These are phyloP conservation scores for Leptarthrus brevirostris DNA, from an alignment of 2,888 invertebrate species.

Conservation along the genomic window DNA sequence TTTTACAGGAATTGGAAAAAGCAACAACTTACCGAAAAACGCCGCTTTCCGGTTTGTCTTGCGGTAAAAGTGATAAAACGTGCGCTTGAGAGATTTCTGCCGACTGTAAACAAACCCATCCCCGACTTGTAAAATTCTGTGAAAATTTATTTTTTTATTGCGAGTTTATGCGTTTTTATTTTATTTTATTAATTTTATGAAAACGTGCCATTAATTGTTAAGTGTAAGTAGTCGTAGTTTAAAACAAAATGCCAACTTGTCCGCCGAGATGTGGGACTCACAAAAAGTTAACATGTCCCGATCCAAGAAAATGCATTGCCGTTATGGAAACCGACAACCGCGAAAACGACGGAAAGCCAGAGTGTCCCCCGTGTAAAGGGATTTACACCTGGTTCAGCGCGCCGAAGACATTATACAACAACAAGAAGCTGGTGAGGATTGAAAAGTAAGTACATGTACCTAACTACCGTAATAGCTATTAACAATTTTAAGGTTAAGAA, in stretches of 20 bases:
- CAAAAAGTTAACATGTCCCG: slow-evolving; percentile 16
- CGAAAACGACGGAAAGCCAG: slow-evolving; percentile 50
- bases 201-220: no score
- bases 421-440: slow-evolving; percentile 58
- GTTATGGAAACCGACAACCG: slow-evolving; percentile 56
- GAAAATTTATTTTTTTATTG: slow-evolving; percentile 16
- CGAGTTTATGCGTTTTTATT: not conserved
- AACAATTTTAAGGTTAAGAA: no score
- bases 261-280: slow-evolving; percentile 53
- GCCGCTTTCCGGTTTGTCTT: not conserved
- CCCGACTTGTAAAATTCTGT: not conserved
- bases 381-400: slow-evolving; percentile 67
- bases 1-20: not conserved
- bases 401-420: slow-evolving; percentile 62
- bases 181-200: no score
- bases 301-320: slow-evolving; percentile 42
- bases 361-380: slow-evolving; percentile 62
- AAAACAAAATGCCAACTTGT: slow-evolving; percentile 57
- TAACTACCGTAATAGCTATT: no score
- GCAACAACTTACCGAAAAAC: not conserved
- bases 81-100: not conserved
- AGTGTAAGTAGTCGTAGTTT: not conserved
- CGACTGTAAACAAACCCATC: slow-evolving; percentile 1
- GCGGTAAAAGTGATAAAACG: slow-evolving; percentile 3
- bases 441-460: slow-evolving; percentile 57